These are phyloP conservation scores for Crematogaster levior DNA, from an alignment of 2,888 invertebrate species.

Conservation along the genomic window DNA sequence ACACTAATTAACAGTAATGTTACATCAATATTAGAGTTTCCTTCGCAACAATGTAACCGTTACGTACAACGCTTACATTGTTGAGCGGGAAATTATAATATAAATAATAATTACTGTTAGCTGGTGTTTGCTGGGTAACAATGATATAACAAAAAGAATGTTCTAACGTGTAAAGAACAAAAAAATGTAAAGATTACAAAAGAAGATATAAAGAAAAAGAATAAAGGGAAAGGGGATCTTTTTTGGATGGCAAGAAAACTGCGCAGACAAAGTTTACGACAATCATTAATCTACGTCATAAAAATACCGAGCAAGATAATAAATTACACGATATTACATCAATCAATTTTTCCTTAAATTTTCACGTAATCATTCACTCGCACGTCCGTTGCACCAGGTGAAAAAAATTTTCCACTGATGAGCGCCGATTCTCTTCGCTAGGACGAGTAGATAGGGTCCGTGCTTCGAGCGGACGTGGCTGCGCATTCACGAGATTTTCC, in stretches of 20 bases:
- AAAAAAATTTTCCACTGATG: background rate
- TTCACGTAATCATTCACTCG: constrained; percentile 16
- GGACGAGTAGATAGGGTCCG: constrained; percentile 53
- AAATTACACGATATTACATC: background rate
- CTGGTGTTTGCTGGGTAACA: too few relatives aligned
- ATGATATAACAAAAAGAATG: background rate
- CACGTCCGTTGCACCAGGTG: background rate
- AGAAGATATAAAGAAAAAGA: background rate
- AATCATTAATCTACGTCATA: background rate
- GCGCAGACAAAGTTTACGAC: background rate
- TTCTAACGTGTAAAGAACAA: background rate
- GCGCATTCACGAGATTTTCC: constrained; percentile 4
- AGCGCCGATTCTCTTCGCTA: background rate
- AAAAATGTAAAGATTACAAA: background rate
- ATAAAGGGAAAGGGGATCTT: background rate
- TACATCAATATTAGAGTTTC: too few relatives aligned
- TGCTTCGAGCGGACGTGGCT: constrained; percentile 44
- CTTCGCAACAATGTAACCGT: too few relatives aligned
- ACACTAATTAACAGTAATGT: too few relatives aligned
- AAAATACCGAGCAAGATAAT: background rate
- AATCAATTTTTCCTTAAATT: constrained; percentile 12
- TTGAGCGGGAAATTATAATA: too few relatives aligned
- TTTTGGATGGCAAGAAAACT: background rate
- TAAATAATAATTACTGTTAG: too few relatives aligned
- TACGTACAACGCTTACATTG: too few relatives aligned